A percentile compares a stretch with the other conserved stretches of the same genome.
phyloP scores from a whole-genome alignment of 2,888 invertebrate species.

The Lumbricus terrestris region DNA sequence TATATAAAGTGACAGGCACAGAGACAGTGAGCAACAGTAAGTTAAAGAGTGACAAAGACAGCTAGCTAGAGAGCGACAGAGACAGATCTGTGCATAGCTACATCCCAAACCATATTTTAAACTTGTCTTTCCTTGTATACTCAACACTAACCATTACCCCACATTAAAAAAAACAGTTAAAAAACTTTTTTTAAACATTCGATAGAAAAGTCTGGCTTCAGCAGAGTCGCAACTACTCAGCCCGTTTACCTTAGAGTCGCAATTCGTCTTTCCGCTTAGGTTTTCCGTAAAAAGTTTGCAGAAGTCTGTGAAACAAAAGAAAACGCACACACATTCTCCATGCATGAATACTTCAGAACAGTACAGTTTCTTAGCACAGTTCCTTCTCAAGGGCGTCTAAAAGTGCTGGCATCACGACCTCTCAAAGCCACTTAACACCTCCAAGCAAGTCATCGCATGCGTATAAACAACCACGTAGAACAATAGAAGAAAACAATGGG shows the following conservation, averaged over 20 bases:
- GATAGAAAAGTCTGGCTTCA: background rate
- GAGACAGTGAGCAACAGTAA: too few species aligned
- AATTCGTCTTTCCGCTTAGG: slow-evolving; percentile 9
- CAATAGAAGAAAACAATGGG: too few species aligned
- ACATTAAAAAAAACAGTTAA: background rate
- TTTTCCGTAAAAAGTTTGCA: background rate
- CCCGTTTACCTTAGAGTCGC: background rate
- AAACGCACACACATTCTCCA: background rate
- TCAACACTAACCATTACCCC: background rate
- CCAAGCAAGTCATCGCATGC: too few species aligned
- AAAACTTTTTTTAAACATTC: background rate
- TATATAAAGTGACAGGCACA: too few species aligned
- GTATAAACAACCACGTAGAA: too few species aligned
- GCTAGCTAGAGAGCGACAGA: background rate
- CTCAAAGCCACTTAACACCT: too few species aligned
- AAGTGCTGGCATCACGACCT: too few species aligned
- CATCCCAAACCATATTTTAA: background rate
- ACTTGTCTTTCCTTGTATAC: background rate
- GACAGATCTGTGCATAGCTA: background rate
- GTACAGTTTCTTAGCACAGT: too few species aligned
- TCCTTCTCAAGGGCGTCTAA: too few species aligned
- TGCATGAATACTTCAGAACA: background rate
- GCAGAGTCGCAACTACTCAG: background rate
- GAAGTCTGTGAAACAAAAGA: background rate
- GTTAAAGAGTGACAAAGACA: too few species aligned